Conservation (phyloP, 2,113 vertebrate species). For the Hucho hucho region DNA sequence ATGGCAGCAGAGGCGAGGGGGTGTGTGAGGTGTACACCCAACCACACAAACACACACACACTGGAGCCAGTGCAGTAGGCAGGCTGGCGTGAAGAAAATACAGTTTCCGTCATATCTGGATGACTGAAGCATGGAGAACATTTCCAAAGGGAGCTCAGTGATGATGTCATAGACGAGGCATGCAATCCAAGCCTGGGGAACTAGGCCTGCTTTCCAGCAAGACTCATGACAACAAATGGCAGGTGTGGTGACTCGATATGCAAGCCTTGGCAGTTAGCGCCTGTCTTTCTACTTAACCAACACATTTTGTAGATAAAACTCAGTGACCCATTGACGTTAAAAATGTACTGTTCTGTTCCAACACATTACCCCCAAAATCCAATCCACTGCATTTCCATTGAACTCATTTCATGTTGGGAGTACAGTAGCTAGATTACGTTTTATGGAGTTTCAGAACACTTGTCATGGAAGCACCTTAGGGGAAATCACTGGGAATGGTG, state of each 20-base stretch:
- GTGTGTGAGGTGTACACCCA: neutral
- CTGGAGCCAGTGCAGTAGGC: neutral
- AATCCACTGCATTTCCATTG: neutral
- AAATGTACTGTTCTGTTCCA: neutral
- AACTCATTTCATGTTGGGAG: neutral
- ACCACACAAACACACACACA: neutral
- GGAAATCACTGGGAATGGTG: constrained; percentile 19
- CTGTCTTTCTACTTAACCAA: neutral
- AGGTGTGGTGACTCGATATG: constrained; percentile 17
- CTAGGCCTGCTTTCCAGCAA: constrained; percentile 20
- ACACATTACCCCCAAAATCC: neutral
- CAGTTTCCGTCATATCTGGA: neutral
- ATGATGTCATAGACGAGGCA: constrained; percentile 23
- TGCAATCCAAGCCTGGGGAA: constrained; percentile 13
- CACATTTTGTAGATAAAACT: neutral
- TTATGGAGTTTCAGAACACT: constrained; percentile 15
- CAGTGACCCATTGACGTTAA: neutral
- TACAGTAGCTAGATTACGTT: neutral
- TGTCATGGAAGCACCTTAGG: constrained; percentile 11
- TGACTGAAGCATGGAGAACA: constrained; percentile 9
- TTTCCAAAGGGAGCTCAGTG: constrained; percentile 14
- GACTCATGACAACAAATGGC: neutral
- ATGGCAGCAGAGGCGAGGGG: neutral
- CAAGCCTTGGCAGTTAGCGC: neutral
- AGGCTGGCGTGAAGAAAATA: neutral